Conservation (phyloP, 2,888 invertebrate genomes). For the Noctua comes region DNA sequence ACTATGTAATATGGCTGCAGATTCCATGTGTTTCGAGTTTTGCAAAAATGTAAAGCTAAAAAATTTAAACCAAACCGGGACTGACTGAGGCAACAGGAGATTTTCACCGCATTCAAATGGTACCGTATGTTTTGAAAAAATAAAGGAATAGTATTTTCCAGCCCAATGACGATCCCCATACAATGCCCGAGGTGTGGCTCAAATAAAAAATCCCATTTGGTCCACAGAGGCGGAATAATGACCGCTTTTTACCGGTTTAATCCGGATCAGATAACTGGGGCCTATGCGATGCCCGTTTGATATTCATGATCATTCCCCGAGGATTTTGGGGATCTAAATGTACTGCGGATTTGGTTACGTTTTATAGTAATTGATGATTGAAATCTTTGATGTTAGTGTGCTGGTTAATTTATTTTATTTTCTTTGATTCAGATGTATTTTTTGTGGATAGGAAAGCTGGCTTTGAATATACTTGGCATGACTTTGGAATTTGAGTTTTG, state of each 20-base stretch:
- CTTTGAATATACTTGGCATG: not conserved
- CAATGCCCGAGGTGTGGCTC: constrained; percentile 86
- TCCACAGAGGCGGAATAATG: constrained; percentile 87
- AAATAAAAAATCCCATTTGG: constrained; percentile 87
- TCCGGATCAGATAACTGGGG: constrained; percentile 87
- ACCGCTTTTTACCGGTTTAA: constrained; percentile 88
- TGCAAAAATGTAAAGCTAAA: not conserved
- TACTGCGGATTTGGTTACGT: constrained; percentile 41
- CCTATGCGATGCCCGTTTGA: constrained; percentile 84
- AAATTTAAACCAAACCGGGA: not conserved
- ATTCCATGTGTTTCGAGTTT: not conserved
- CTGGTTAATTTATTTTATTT: not conserved
- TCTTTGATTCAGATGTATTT: not conserved
- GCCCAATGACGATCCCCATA: constrained; percentile 77
- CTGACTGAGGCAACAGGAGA: not conserved
- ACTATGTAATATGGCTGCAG: not conserved
- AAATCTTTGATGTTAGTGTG: not conserved
- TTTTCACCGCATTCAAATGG: not conserved
- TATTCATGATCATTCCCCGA: constrained; percentile 85
- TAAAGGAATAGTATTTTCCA: constrained; percentile 71
- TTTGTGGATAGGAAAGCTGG: not conserved
- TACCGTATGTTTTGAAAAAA: not conserved
- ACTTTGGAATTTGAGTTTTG: not conserved
- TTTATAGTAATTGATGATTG: constrained; percentile 44
- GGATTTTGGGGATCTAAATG: constrained; percentile 74